Evolutionary conservation across 2,888 invertebrate genomes (phyloP), one percentile per base, ranked within the genome.

Genomic region (Eledona agricola): DNA sequence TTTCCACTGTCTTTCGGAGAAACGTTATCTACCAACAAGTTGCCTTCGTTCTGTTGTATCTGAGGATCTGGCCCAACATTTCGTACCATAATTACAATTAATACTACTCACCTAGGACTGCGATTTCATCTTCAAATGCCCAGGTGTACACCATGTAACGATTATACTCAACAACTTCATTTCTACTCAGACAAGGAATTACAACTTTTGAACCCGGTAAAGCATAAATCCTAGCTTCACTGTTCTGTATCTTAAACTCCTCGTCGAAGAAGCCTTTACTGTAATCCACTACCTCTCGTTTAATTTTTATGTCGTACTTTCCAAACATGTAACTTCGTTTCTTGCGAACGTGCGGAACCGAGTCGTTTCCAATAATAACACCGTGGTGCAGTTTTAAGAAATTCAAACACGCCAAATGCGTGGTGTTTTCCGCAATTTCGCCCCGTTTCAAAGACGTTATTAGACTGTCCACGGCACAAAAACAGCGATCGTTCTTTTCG

Each of bases 1-100:
- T 75, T 76, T 2, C 75, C 75, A 9, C 68, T 63, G 37, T 75
- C 71, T 57, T 73, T 71, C 6, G 71, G 62, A 13, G 70, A 60
- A 2, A 72, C 62, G 25, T 71, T 65, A n/a, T 69, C 67, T 13
- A 77, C 64, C 1, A 62, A 55, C 25, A 76, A 55, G 7, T 60
- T 58, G 5, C 70, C 67, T 29, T 69, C 69, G 3, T 57, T 60
- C 16, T 58, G 56, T 2, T 59, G 57, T 2, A 68, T 38, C n/a
- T 56, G 46, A 32, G 37, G 28, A 29, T 34, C 23, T 46, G 7
- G n/a, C n/a, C n/a, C 1, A 19, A 11, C 12, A 13, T 10, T 23
- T 42, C 2, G 6, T 19, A 11, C n/a, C 11, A 3, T 4, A 7
- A 17, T 16, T 17, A 11, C 7, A 22, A 16, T 37, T n/a, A n/a